phyloP scores from a whole-genome alignment of 2,888 invertebrate genomes.

The Acanthosepion lycidas region DNA sequence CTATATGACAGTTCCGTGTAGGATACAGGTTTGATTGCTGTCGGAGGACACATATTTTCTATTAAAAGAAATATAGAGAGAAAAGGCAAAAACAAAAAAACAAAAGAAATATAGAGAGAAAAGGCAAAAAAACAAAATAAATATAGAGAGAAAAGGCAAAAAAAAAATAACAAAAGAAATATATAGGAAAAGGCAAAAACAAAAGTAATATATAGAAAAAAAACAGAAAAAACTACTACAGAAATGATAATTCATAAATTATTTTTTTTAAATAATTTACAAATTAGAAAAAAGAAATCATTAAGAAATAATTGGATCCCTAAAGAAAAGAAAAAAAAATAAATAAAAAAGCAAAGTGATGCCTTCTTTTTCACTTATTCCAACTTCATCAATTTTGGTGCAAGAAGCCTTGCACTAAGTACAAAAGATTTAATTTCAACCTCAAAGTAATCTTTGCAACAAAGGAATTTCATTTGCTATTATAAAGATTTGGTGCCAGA shows the following conservation, averaged over 20 bases:
- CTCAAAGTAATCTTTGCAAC: not conserved
- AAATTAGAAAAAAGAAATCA: too few relatives aligned
- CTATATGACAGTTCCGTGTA: too few relatives aligned
- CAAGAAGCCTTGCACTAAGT: not conserved
- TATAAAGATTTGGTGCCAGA: not conserved
- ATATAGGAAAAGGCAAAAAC: not conserved
- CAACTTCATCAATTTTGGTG: not conserved
- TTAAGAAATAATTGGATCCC: too few relatives aligned
- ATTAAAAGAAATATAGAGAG: too few relatives aligned
- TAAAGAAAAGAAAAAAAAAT: not conserved
- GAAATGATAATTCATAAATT: too few relatives aligned
- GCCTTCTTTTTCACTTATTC: not conserved
- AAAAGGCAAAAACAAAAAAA: too few relatives aligned
- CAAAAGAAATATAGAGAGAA: too few relatives aligned
- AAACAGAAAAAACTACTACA: not conserved
- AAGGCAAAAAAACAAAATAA: not conserved
- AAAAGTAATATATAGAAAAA: not conserved
- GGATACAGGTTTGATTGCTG: too few relatives aligned
- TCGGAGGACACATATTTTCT: too few relatives aligned
- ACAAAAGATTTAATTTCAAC: not conserved
- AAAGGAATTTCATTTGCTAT: not conserved
- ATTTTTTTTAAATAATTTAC: too few relatives aligned
- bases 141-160: too few relatives aligned
- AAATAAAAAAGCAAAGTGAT: not conserved
- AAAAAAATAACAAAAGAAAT: too few relatives aligned